Conservation (phyloP, 2,113 vertebrate species). For the Phalacrocorax brasilianus region DNA sequence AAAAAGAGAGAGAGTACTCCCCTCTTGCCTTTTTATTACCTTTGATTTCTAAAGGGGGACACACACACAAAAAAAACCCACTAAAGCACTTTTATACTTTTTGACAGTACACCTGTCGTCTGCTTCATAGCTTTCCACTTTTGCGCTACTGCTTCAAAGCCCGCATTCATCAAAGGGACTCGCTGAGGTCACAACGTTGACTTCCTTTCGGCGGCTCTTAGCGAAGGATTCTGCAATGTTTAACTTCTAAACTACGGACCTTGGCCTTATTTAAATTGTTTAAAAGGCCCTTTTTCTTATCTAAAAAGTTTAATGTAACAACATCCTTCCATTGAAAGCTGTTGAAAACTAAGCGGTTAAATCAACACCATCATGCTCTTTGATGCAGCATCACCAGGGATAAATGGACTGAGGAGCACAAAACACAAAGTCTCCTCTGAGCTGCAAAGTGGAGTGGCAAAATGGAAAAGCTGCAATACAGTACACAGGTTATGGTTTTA, state of each 20-base stretch:
- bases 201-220: conserved; percentile 3
- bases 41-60: not conserved
- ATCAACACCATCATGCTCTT: conserved; percentile 1
- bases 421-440: not conserved
- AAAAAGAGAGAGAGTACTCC: not conserved
- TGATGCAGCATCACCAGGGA: not conserved
- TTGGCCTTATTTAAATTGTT: not conserved
- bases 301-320: conserved; percentile 4
- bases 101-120: not conserved
- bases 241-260: not conserved
- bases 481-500: not conserved
- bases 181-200: not conserved
- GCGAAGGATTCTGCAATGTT: not conserved
- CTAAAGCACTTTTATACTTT: not conserved
- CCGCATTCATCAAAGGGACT: not conserved
- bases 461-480: not conserved
- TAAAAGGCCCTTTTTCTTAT: not conserved
- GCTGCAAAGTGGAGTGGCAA: conserved; percentile 9
- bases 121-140: conserved; percentile 8
- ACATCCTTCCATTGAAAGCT: not conserved
- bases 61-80: not conserved
- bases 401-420: not conserved
- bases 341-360: conserved; percentile 29
- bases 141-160: conserved; percentile 38
- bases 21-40: not conserved